Conservation (phyloP, 1,140 invertebrate genomes). For the Drosophila pachea region DNA sequence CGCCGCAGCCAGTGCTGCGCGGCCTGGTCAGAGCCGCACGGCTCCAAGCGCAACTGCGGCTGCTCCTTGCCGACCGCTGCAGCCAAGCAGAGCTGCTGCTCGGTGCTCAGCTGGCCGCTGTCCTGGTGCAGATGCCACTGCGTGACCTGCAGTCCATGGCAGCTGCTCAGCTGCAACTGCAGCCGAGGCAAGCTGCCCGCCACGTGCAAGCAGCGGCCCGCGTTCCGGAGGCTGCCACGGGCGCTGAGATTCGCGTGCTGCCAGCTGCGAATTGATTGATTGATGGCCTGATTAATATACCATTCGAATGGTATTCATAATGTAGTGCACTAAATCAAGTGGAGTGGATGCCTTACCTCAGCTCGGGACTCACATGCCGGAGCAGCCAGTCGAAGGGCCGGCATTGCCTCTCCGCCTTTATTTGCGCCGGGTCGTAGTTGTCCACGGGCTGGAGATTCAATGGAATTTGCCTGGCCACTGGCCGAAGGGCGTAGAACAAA, state of each 20-base stretch:
- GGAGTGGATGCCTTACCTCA: slow-evolving; percentile 57
- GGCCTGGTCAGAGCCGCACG: slow-evolving; percentile 9
- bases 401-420: slow-evolving; percentile 89
- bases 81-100: slow-evolving; percentile 27
- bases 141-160: slow-evolving; percentile 48
- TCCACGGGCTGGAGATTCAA: slow-evolving; percentile 38
- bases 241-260: slow-evolving; percentile 55
- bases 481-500: slow-evolving; percentile 82
- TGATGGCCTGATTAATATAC: neutral
- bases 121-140: slow-evolving; percentile 56
- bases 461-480: slow-evolving; percentile 55
- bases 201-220: slow-evolving; percentile 55
- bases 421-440: slow-evolving; percentile 60
- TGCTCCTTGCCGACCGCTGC: neutral
- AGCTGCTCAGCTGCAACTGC: slow-evolving; percentile 44
- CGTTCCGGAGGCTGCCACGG: slow-evolving; percentile 52
- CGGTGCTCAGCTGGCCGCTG: slow-evolving; percentile 46
- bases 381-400: slow-evolving; percentile 96
- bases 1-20: slow-evolving; percentile 56
- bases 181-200: neutral
- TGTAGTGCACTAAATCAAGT: too few relatives aligned
- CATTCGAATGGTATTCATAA: neutral
- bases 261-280: slow-evolving; percentile 31
- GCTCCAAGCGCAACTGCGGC: slow-evolving; percentile 13
- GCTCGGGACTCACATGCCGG: slow-evolving; percentile 85